Conservation (phyloP, 2,113 vertebrate species). For the Haemorhous mexicanus region DNA sequence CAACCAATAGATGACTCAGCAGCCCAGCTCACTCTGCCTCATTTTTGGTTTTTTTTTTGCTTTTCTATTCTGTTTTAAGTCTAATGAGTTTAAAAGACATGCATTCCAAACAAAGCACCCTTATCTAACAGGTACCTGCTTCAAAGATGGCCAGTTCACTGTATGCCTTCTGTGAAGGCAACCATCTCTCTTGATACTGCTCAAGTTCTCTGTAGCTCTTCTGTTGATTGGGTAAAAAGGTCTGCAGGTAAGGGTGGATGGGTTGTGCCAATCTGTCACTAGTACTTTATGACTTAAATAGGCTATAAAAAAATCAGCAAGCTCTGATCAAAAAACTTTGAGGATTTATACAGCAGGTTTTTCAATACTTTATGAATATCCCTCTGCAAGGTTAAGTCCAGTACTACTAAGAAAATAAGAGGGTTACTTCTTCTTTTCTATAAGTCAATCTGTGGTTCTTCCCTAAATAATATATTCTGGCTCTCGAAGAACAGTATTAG, state of each 20-base stretch:
- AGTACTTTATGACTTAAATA: not conserved
- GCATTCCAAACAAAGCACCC: not conserved
- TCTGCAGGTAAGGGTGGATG: accelerated
- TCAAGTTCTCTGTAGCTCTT: not conserved
- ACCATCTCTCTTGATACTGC: not conserved
- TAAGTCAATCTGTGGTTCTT: not conserved
- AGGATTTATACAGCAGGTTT: not conserved
- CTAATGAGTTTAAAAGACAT: not conserved
- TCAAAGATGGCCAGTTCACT: not conserved
- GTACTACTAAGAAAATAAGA: not conserved
- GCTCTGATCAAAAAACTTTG: not conserved
- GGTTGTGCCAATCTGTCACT: not conserved
- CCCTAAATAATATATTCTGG: not conserved
- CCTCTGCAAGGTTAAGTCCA: not conserved
- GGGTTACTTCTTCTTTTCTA: not conserved
- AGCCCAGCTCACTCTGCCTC: not conserved
- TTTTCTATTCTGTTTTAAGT: not conserved
- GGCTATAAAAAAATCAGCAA: not conserved
- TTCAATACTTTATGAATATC: not conserved
- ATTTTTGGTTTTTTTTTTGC: not conserved
- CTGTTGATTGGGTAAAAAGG: not conserved
- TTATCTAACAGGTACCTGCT: not conserved
- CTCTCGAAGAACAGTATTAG: not conserved
- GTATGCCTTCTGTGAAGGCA: not conserved
- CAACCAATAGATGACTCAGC: not conserved